Base-by-base conservation (phyloP, 2,888 invertebrate species). In the Conchocele bisecta region DNA sequence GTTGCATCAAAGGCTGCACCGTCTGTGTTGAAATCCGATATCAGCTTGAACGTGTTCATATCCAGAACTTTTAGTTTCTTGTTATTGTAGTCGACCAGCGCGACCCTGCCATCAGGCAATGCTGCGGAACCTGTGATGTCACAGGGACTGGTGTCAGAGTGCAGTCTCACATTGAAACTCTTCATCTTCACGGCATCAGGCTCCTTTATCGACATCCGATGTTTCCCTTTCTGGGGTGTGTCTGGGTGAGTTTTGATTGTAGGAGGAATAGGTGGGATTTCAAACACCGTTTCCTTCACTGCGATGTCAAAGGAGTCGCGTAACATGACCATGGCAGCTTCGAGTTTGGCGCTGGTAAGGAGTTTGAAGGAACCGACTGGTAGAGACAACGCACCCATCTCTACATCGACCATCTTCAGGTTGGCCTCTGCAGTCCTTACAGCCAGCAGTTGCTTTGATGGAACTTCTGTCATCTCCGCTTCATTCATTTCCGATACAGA, bases 351-450 rank as follows among this genome's bases (percentile, higher is more conserved):
- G 44, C 72, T 76, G n/a, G 71, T 63, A 50, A 72, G 72, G 13
- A 76, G 69, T 46, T 66, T 72, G 65, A 76, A 76, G 54, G 48
- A 54, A 13, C 66, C 67, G 3, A 72, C 65, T n/a, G 72, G 76
- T 7, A 76, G 53, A 24, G 72, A 58, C 11, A 76, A 51, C 29
- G 58, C 59, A 11, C 72, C 69, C 69, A 76, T 76, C 44, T 76
- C 76, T 37, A 76, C 65, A 33, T 76, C 76, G 1, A 76, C 76
- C 76, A 76, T 76, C 50, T 76, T 76, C 0, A 76, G 58, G 48
- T 76, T 76, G 11, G 76, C 76, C 41, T 76, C 76, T 2, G 76
- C 72, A 17, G 76, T 76, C 7, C 76, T 42, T 26, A 76, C 39
- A 15, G 76, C 44, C 20, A 76, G 54, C 4, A 76, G 63, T 24